A percentile compares a stretch with the other conserved stretches of the same genome.
phyloP scores from a whole-genome alignment of 1,140 invertebrate genomes.

The Zaprionus tsacasi region DNA sequence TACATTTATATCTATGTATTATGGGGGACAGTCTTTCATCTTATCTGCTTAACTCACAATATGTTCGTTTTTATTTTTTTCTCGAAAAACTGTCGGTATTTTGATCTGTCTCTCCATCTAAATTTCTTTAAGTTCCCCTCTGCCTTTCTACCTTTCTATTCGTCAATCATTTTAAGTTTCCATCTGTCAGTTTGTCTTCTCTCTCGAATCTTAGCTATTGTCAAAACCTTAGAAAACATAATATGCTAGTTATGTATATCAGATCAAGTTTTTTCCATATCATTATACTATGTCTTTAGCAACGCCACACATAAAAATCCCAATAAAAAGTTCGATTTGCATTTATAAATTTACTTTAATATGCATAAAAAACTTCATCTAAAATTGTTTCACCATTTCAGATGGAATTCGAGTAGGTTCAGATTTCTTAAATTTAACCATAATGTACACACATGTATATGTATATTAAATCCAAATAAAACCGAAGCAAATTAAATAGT shows the following conservation, averaged over 20 bases:
- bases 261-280: background rate
- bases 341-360: background rate
- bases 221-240: background rate
- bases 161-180: background rate
- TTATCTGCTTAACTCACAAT: too few relatives aligned
- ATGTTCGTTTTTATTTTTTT: too few relatives aligned
- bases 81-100: too few relatives aligned
- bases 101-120: too few relatives aligned
- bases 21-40: too few relatives aligned
- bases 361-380: background rate
- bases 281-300: background rate
- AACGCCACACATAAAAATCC: background rate
- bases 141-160: background rate
- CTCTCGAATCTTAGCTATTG: background rate
- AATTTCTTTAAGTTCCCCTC: too few relatives aligned
- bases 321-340: background rate
- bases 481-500: too few relatives aligned
- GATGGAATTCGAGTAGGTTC: background rate
- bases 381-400: background rate
- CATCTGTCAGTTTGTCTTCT: background rate
- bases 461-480: too few relatives aligned
- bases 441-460: too few relatives aligned
- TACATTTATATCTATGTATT: too few relatives aligned
- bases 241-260: background rate
- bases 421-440: too few relatives aligned